A percentile compares a stretch with the other conserved stretches of the same genome.
Conservation (phyloP, 1,140 invertebrate genomes). For the Vanessa atalanta region DNA sequence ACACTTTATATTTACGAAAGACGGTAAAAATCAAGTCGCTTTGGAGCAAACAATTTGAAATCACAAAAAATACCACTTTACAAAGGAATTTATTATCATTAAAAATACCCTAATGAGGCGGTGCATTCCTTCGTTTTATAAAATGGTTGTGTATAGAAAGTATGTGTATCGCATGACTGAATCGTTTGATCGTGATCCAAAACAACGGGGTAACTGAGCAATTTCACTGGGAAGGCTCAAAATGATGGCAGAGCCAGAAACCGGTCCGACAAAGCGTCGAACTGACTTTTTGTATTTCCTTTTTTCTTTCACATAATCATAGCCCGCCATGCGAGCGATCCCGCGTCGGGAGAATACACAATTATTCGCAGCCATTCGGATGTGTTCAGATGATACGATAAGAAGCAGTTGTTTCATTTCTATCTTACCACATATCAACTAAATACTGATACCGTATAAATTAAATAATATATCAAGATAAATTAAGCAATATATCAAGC, state of each 20-base stretch:
- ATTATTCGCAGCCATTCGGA: constrained; percentile 6
- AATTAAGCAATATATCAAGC: no score
- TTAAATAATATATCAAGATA: no score
- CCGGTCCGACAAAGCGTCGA: constrained; percentile 29
- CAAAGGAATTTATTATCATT: neutral
- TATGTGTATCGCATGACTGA: constrained; percentile 9
- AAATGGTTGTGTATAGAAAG: constrained; percentile 10
- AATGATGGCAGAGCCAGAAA: constrained; percentile 28
- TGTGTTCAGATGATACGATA: neutral
- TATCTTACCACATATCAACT: no score
- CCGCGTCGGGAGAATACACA: constrained; percentile 6
- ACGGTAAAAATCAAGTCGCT: no score
- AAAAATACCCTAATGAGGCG: neutral
- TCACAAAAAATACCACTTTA: neutral
- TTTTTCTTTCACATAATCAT: constrained; percentile 41
- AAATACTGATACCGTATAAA: no score
- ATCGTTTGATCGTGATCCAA: constrained; percentile 24
- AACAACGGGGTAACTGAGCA: constrained; percentile 28
- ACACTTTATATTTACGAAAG: no score
- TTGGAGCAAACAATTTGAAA: neutral
- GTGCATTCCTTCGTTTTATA: neutral
- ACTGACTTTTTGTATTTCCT: constrained; percentile 34
- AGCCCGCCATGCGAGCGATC: constrained; percentile 22
- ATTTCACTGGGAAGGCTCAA: constrained; percentile 33
- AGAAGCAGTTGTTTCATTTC: neutral